phyloP scores from a whole-genome alignment of 1,140 invertebrate species.

The Aphis craccivora region DNA sequence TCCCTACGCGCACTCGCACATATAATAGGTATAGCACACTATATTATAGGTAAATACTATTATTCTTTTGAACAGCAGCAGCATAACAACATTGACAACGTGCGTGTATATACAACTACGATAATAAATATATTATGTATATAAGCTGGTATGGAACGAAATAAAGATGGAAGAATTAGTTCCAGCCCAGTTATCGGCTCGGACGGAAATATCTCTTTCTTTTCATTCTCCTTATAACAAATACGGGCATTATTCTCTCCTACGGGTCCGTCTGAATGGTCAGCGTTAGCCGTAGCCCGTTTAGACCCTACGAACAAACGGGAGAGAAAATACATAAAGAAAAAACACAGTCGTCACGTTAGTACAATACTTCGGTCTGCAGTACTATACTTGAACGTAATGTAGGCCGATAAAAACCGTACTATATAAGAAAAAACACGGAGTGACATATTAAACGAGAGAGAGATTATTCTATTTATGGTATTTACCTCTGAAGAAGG shows the following conservation, averaged over 20 bases:
- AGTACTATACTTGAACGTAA: not conserved
- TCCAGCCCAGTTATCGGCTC: conserved; percentile 44
- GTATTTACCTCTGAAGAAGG: not conserved
- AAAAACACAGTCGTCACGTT: not conserved
- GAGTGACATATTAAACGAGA: not conserved
- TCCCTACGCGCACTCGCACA: not conserved
- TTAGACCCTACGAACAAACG: not conserved
- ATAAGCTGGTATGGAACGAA: conserved; percentile 50
- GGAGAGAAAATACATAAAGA: not conserved
- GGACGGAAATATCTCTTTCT: conserved; percentile 39
- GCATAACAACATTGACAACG: not conserved
- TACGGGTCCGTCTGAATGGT: not conserved
- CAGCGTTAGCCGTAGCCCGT: not conserved
- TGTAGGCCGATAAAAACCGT: not conserved
- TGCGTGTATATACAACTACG: not conserved
- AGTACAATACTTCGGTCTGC: not conserved
- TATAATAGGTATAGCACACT: not conserved
- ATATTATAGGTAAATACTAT: not conserved
- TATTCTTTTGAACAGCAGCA: not conserved
- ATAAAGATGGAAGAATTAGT: conserved; percentile 48
- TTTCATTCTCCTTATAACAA: conserved; percentile 8
- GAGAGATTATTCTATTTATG: not conserved
- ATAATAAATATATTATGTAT: not conserved
- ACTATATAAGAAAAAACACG: not conserved
- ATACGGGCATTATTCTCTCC: not conserved